phyloP scores from a whole-genome alignment of 1,140 invertebrate species.

The Sarcophaga peregrina region DNA sequence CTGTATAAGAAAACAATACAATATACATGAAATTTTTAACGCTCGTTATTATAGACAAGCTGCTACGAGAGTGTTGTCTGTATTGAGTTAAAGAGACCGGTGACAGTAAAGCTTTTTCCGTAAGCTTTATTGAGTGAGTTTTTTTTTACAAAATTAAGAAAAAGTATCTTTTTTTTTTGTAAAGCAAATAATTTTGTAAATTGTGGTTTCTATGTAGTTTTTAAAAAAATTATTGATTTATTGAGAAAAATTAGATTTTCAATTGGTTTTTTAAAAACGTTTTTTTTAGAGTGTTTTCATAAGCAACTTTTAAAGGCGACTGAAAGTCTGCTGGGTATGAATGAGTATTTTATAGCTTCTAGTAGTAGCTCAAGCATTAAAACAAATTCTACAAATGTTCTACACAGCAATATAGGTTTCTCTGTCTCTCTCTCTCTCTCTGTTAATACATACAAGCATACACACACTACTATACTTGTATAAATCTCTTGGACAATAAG shows the following conservation, averaged over 20 bases:
- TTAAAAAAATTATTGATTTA: not conserved
- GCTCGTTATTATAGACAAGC: no score
- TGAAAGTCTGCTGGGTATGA: conserved; percentile 61
- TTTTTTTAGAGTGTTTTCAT: conserved; percentile 34
- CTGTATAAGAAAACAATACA: conserved; percentile 31
- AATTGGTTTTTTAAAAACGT: no score
- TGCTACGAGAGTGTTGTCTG: not conserved
- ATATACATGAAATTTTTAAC: conserved; percentile 28
- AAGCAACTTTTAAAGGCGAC: conserved; percentile 61
- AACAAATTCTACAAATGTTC: not conserved
- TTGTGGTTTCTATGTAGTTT: not conserved
- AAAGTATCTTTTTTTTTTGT: not conserved
- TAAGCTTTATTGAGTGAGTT: conserved; percentile 12
- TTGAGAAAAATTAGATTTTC: no score
- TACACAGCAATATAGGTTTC: not conserved
- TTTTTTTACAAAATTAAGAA: not conserved
- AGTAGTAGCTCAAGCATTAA: not conserved
- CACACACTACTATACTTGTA: not conserved
- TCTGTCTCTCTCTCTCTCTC: not conserved
- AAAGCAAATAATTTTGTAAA: not conserved
- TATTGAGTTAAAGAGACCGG: conserved; percentile 13
- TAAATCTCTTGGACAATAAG: no score
- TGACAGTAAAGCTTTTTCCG: not conserved
- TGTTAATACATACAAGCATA: not conserved
- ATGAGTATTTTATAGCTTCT: conserved; percentile 41